Percentiles rank a stretch among this genome's conserved stretches.
phyloP scores from a whole-genome alignment of 1,140 invertebrate genomes.

The Magallana gigas region DNA sequence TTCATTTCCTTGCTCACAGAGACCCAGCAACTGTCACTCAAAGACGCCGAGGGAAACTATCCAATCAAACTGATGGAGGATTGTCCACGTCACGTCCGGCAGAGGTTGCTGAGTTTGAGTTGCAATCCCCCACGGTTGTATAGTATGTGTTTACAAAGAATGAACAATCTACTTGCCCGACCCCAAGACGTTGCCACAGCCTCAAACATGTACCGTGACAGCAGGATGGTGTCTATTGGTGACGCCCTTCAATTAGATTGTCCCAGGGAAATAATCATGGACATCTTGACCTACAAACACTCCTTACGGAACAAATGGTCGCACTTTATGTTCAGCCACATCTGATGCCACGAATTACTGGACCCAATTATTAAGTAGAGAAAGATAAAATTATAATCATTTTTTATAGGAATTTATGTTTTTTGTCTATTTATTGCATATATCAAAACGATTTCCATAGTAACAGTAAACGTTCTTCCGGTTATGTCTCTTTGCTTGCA shows the following conservation, averaged over 20 bases:
- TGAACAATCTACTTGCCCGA: neutral
- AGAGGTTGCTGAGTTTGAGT: neutral
- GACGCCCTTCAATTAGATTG: neutral
- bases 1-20: slow-evolving; percentile 28
- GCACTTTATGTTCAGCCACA: neutral
- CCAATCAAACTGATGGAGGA: slow-evolving; percentile 34
- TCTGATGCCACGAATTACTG: neutral
- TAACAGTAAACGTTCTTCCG: too few relatives aligned
- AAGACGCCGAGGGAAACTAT: slow-evolving; percentile 11
- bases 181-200: neutral
- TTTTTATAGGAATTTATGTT: too few relatives aligned
- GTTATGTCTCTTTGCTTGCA: too few relatives aligned
- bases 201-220: slow-evolving; percentile 10
- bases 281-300: slow-evolving; percentile 3
- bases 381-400: too few relatives aligned
- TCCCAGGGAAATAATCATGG: neutral
- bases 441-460: too few relatives aligned
- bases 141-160: neutral
- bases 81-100: neutral
- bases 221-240: neutral
- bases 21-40: neutral
- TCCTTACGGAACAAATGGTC: slow-evolving; percentile 8
- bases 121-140: neutral
- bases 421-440: too few relatives aligned
- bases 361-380: too few relatives aligned